Evolutionary conservation across 2,888 invertebrate genomes (phyloP).

Genomic region (Philonicus albiceps): DNA sequence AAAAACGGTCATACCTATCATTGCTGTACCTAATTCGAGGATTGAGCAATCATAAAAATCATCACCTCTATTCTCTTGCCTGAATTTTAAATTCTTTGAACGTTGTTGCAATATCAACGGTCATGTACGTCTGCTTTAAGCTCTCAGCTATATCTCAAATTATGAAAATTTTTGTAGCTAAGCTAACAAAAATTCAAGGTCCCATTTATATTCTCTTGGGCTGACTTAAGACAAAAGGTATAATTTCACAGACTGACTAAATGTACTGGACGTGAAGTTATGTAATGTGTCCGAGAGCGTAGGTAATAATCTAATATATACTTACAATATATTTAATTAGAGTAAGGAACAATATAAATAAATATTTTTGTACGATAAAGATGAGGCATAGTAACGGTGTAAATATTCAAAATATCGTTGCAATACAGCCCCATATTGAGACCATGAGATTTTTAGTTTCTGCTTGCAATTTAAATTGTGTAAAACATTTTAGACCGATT

Average conservation of each 20-base stretch:
- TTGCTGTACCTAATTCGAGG: constrained; percentile 58
- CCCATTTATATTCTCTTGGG: neutral
- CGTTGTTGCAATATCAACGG: neutral
- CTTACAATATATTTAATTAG: constrained; percentile 7
- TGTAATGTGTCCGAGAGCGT: neutral
- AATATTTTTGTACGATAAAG: constrained; percentile 24
- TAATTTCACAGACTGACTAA: constrained; percentile 13
- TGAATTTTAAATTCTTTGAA: neutral
- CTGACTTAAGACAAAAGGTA: neutral
- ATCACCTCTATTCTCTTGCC: neutral
- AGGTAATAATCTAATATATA: neutral
- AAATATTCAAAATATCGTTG: neutral
- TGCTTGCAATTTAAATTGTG: neutral
- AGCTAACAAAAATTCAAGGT: neutral
- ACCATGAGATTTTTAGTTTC: neutral
- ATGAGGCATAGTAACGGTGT: neutral
- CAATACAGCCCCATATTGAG: neutral
- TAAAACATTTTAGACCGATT: neutral
- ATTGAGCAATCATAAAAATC: neutral
- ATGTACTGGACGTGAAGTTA: neutral
- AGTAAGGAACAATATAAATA: neutral
- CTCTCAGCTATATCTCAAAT: neutral
- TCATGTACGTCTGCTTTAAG: neutral
- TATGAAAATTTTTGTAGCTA: neutral
- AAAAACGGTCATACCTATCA: constrained; percentile 59